Conservation (phyloP, 2,888 invertebrate genomes). For the Andrena dorsata region DNA sequence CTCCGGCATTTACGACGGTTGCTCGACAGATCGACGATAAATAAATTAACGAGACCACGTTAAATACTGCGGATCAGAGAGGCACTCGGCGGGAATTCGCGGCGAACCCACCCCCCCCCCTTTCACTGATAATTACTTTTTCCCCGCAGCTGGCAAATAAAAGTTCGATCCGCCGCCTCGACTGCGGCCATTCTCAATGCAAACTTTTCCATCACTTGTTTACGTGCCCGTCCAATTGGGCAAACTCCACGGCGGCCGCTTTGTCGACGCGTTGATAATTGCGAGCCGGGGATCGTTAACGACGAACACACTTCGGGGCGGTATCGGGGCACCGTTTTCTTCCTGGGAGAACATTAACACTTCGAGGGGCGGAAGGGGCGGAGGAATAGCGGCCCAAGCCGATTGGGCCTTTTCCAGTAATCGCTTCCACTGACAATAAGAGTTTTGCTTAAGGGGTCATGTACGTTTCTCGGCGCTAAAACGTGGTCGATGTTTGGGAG, state of each 20-base stretch:
- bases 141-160: constrained; percentile 26
- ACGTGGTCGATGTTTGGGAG: too few species aligned
- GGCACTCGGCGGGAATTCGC: constrained; percentile 34
- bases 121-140: constrained; percentile 45
- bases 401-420: too few species aligned
- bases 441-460: too few species aligned
- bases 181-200: constrained; percentile 2
- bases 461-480: too few species aligned
- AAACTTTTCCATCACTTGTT: constrained; percentile 34
- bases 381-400: too few species aligned
- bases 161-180: constrained; percentile 14
- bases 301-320: background rate
- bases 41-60: constrained; percentile 62
- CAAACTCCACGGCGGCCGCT: constrained; percentile 11
- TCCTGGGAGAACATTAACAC: background rate
- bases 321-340: background rate
- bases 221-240: constrained; percentile 2
- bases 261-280: constrained; percentile 29
- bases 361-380: too few species aligned
- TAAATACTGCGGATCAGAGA: constrained; percentile 30
- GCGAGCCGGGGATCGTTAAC: constrained; percentile 9
- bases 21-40: constrained; percentile 54
- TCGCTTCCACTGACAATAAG: too few species aligned
- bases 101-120: background rate
- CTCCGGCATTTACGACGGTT: constrained; percentile 67